phyloP scores from a whole-genome alignment of 2,888 invertebrate genomes.

The Microplitis manilae region DNA sequence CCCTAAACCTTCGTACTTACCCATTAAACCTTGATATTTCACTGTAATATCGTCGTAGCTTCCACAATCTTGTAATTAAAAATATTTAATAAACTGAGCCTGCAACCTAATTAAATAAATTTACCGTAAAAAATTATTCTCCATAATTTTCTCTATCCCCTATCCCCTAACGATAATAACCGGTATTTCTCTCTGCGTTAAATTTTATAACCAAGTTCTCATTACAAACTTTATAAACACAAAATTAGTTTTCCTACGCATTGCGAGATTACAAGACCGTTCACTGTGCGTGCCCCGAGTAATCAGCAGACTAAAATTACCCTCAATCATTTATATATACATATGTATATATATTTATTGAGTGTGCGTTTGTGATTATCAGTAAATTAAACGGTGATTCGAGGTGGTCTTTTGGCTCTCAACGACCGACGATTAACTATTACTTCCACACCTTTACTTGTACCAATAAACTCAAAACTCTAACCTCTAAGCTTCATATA shows the following conservation, averaged over 20 bases:
- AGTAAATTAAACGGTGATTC: slow-evolving; percentile 7
- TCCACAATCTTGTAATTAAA: background rate
- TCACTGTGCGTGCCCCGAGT: background rate
- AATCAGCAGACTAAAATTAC: background rate
- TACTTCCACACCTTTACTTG: background rate
- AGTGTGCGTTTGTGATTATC: background rate
- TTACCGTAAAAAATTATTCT: background rate
- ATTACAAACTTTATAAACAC: background rate
- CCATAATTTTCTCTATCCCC: background rate
- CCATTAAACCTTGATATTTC: background rate
- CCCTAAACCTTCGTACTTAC: background rate
- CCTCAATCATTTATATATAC: background rate
- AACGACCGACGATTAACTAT: slow-evolving; percentile 18
- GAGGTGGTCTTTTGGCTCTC: slow-evolving; percentile 13
- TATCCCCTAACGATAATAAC: background rate
- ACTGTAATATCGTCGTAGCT: background rate
- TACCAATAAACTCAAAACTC: background rate
- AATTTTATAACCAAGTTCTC: background rate
- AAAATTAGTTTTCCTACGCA: background rate
- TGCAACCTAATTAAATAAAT: background rate
- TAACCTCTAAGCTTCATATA: background rate
- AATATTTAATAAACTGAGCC: background rate
- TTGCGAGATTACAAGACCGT: background rate
- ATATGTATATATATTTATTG: background rate
- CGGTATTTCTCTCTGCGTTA: background rate